Base-by-base conservation (phyloP, 2,888 invertebrate genomes). In the Stenoptilia bipunctidactyla region DNA sequence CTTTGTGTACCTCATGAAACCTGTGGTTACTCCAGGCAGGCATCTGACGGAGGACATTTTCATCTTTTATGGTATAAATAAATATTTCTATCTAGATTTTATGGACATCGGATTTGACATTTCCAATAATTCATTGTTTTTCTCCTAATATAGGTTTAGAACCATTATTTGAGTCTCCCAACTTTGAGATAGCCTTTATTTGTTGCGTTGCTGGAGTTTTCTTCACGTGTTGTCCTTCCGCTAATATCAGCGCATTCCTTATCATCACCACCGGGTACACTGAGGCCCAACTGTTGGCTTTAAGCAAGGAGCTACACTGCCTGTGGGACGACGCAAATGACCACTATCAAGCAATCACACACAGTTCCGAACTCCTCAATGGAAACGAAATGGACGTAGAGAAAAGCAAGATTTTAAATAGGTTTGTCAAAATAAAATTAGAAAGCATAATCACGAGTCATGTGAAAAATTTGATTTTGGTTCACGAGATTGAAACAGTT, bases 261-360 rank as follows among this genome's bases (percentile, higher is more conserved):
- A 60, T 72, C 1, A 47, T 66, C 27, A 43, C 61, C 1, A 46
- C 51, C 5, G 74, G 70, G 0, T 71, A 69, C 41, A 59, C 55
- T 0, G 71, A 73, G 46, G 62, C 69, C 0, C 67, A 70, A 43
- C 64, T 72, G 51, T 42, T 63, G 0, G 57, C 68, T 1, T 48
- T 71, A 2, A 61, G 63, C 15, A 48, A 64, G 44, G 71, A 73
- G 51, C 27, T 73, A 1, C 30, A 37, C 0, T 44, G 56, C 15
- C 20, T 73, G 1, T 68, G 65, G 66, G 38, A 50, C 5, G 67
- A 69, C 27, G 65, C 64, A 8, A 30, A 8, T 10, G 9, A n/a
- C 4, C 3, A 3, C 12, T 30, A 30, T 30, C 4, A 12, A 30
- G n/a, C n/a, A n/a, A n/a, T n/a, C n/a, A 30, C 30, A 10, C 8